phyloP scores from a whole-genome alignment of 2,797 vertebrate genomes.

The Forpus xanthops region DNA sequence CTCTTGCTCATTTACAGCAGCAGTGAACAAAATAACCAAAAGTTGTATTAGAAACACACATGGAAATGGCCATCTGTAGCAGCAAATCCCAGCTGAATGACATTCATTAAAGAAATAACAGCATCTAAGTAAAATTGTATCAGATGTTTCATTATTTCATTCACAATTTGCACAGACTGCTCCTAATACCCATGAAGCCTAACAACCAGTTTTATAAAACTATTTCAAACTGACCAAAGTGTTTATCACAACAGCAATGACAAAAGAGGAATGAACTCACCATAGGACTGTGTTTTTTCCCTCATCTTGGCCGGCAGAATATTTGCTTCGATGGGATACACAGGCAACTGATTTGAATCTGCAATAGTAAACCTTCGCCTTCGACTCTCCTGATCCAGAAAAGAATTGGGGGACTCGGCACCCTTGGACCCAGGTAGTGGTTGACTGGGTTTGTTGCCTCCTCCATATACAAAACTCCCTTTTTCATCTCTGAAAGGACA shows the following conservation, averaged over 20 bases:
- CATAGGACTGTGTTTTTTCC: constrained; percentile 80
- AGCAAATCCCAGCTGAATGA: not conserved
- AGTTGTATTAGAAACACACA: not conserved
- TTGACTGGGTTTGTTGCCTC: constrained; percentile 60
- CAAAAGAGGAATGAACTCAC: constrained; percentile 62
- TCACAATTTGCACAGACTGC: constrained; percentile 15
- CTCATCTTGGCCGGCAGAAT: constrained; percentile 83
- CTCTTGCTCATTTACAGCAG: not conserved
- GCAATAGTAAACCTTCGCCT: constrained; percentile 79
- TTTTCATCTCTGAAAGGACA: constrained; percentile 78
- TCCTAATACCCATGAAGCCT: not conserved
- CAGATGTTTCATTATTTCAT: constrained; percentile 51
- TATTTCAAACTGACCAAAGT: not conserved
- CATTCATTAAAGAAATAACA: not conserved
- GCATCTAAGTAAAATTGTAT: constrained; percentile 6
- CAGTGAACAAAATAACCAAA: not conserved
- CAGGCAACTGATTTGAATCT: constrained; percentile 77
- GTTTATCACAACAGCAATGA: not conserved
- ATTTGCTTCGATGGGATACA: constrained; percentile 72
- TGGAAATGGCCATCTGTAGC: not conserved
- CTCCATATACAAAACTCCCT: constrained; percentile 67
- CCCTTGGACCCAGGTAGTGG: constrained; percentile 73
- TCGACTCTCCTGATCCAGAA: constrained; percentile 83
- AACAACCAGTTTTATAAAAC: not conserved
- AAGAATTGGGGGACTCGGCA: constrained; percentile 90